Percentiles rank a stretch among this genome's conserved stretches.
phyloP scores from a whole-genome alignment of 2,797 vertebrate species.

The Linurgus olivaceus region DNA sequence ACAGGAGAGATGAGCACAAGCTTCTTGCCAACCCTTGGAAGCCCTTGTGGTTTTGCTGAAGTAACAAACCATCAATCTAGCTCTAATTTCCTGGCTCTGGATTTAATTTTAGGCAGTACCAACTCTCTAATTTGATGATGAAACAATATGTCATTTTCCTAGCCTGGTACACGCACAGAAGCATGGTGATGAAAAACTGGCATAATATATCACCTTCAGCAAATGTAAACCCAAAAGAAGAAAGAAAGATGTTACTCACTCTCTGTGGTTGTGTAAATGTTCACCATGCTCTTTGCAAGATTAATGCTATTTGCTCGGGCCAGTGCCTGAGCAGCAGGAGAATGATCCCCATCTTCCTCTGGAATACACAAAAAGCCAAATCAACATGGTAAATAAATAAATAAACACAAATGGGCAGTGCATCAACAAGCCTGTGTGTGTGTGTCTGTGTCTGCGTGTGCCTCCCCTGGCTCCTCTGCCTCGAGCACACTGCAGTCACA shows the following conservation, averaged over 20 bases:
- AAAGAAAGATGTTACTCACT: conserved; percentile 62
- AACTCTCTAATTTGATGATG: conserved; percentile 34
- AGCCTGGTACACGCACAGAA: background rate
- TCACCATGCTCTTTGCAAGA: conserved; percentile 74
- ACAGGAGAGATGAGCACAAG: background rate
- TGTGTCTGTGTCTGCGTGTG: fast-evolving
- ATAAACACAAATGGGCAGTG: background rate
- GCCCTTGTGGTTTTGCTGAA: background rate
- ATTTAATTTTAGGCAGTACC: conserved; percentile 37
- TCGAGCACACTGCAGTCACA: background rate
- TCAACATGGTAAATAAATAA: background rate
- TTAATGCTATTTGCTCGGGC: conserved; percentile 33
- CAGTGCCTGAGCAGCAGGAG: conserved; percentile 24
- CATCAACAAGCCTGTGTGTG: background rate
- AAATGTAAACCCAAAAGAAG: conserved; percentile 3
- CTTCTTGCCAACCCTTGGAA: background rate
- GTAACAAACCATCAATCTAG: conserved; percentile 1
- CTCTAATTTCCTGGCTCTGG: conserved; percentile 12
- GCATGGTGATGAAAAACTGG: background rate
- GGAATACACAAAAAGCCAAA: conserved; percentile 54
- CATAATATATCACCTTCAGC: background rate
- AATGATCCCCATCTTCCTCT: conserved; percentile 46
- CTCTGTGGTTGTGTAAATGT: conserved; percentile 72
- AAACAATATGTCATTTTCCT: conserved; percentile 32
- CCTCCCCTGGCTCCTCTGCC: background rate